Percentiles rank a stretch among this genome's conserved stretches.
Evolutionary conservation across 2,113 vertebrate species (phyloP).

Genomic region (Catharus minimus): DNA sequence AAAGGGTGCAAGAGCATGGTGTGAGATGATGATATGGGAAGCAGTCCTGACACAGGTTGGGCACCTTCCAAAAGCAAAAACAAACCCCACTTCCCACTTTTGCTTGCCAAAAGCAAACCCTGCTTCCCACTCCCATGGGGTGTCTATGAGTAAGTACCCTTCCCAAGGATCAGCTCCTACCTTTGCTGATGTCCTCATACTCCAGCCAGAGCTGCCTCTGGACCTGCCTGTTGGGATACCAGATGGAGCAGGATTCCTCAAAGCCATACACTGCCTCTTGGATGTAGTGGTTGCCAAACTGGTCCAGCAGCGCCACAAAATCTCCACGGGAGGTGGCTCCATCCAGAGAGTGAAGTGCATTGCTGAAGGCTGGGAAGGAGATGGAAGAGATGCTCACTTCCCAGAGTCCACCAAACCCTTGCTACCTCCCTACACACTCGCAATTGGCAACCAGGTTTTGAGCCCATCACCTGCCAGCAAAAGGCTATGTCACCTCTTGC

Average conservation of each 20-base stretch:
- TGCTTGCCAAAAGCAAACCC: background rate
- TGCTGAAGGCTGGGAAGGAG: conserved; percentile 83
- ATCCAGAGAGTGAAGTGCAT: conserved; percentile 92
- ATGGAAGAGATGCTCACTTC: background rate
- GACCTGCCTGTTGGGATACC: conserved; percentile 97
- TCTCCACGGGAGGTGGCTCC: conserved; percentile 90
- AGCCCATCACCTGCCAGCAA: background rate
- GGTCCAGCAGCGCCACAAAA: conserved; percentile 90
- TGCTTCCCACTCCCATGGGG: background rate
- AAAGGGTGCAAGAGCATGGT: background rate
- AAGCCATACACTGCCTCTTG: conserved; percentile 96
- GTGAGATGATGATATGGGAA: rapidly evolving
- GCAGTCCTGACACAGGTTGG: rapidly evolving
- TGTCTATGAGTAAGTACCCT: background rate
- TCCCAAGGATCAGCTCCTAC: conserved; percentile 45
- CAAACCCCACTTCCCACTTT: background rate
- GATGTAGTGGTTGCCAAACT: conserved; percentile 98
- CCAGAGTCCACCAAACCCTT: background rate
- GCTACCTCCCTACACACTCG: background rate
- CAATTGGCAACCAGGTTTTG: background rate
- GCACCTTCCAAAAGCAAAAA: background rate
- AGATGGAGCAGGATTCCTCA: conserved; percentile 97
- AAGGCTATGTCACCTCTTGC: background rate
- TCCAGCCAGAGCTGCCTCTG: conserved; percentile 96
- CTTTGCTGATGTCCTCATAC: conserved; percentile 99